These are phyloP conservation scores for Trinorchestia longiramus DNA, from an alignment of 1,140 invertebrate species.

Conservation along the genomic window DNA sequence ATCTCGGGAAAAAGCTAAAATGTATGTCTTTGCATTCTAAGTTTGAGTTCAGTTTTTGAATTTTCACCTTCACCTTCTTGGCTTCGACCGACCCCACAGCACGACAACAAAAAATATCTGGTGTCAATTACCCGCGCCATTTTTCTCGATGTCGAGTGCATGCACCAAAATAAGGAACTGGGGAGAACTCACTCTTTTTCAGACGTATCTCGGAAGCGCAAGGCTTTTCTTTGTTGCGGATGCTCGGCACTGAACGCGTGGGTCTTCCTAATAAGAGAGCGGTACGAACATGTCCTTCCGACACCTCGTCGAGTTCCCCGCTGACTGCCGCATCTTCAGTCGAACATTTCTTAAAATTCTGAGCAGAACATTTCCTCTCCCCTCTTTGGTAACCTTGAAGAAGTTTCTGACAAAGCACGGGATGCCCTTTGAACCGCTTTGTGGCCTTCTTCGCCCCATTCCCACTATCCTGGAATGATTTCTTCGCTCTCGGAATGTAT, in stretches of 20 bases:
- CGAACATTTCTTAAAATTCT: constrained; percentile 22
- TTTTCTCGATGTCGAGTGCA: not conserved
- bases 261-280: constrained; percentile 13
- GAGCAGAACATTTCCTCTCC: not conserved
- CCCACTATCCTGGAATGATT: constrained; percentile 41
- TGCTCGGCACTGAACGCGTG: not conserved
- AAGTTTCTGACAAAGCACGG: constrained; percentile 15
- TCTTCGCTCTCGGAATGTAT: constrained; percentile 24
- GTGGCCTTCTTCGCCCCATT: not conserved
- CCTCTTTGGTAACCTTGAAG: constrained; percentile 4
- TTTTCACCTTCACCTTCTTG: not conserved
- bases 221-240: not conserved
- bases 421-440: constrained; percentile 14
- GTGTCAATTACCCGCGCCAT: not conserved
- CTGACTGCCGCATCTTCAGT: constrained; percentile 24
- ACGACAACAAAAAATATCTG: not conserved
- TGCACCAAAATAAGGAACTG: not conserved
- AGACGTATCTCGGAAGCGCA: not conserved
- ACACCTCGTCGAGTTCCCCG: not conserved
- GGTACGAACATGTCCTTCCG: not conserved
- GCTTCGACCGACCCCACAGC: not conserved
- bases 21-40: not conserved
- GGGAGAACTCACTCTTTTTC: not conserved
- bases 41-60: not conserved
- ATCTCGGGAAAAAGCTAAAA: not conserved